A percentile compares a stretch with the other conserved stretches of the same genome.
phyloP scores from a whole-genome alignment of 1,140 invertebrate genomes.

The Tetramorium parvispinum region DNA sequence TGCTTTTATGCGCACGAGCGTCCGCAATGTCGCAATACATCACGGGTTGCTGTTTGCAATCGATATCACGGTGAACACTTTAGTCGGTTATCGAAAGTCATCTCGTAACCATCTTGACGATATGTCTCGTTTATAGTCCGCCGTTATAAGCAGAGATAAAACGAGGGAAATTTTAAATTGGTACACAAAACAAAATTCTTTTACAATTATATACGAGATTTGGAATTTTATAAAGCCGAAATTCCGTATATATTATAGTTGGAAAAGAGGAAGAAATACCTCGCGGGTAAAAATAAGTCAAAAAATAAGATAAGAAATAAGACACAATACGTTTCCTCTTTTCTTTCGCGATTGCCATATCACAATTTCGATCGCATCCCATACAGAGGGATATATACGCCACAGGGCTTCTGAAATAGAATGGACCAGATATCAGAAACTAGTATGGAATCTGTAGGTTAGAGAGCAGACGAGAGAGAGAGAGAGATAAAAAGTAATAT shows the following conservation, averaged over 20 bases:
- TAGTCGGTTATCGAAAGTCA: conserved; percentile 23
- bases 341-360: neutral
- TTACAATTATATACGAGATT: neutral
- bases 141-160: neutral
- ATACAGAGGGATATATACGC: neutral
- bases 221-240: neutral
- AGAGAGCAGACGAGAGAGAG: neutral
- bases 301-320: neutral
- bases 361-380: neutral
- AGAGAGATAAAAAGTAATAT: neutral
- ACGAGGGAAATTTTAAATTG: neutral
- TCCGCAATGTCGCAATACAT: conserved; percentile 32
- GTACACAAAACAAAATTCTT: neutral
- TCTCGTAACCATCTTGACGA: neutral
- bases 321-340: neutral
- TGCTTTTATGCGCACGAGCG: conserved; percentile 48
- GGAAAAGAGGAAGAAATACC: neutral
- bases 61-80: conserved; percentile 7
- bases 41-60: neutral
- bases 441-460: neutral
- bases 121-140: neutral
- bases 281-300: neutral
- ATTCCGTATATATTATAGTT: neutral
- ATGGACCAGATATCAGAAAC: conserved; percentile 19
- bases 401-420: neutral